Evolutionary conservation across 1,140 invertebrate species (phyloP).

Genomic region (Eulimnadia texana): DNA sequence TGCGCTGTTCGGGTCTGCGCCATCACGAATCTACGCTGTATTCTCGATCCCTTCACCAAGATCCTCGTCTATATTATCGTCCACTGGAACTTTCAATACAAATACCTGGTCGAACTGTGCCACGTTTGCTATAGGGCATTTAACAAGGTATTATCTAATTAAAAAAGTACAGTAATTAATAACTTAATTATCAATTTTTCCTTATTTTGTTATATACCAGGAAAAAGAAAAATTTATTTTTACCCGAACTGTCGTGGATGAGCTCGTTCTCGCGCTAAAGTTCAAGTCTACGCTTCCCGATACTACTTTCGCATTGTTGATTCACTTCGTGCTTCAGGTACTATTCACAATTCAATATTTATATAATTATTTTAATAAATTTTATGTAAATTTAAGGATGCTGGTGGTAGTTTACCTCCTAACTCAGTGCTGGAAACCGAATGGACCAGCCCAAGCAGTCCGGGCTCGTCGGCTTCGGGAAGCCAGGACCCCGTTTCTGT

Average conservation of each 20-base stretch:
- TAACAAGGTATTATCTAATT: slow-evolving; percentile 38
- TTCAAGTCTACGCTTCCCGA: slow-evolving; percentile 89
- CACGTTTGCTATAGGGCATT: slow-evolving; percentile 77
- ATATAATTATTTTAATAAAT: slow-evolving; percentile 11
- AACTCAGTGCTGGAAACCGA: slow-evolving; percentile 39
- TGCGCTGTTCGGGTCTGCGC: slow-evolving; percentile 29
- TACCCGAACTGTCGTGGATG: slow-evolving; percentile 76
- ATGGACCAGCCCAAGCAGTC: slow-evolving; percentile 6
- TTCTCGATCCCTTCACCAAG: slow-evolving; percentile 93
- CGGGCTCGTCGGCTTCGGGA: not conserved
- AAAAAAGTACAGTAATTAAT: slow-evolving; percentile 1
- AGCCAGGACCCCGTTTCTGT: slow-evolving; percentile 32
- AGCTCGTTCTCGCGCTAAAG: slow-evolving; percentile 86
- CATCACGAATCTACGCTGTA: slow-evolving; percentile 33
- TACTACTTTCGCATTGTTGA: slow-evolving; percentile 78
- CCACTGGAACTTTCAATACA: slow-evolving; percentile 53
- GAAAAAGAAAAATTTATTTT: slow-evolving; percentile 88
- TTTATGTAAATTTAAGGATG: slow-evolving; percentile 43
- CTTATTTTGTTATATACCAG: slow-evolving; percentile 28
- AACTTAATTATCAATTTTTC: slow-evolving; percentile 2
- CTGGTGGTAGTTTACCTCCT: slow-evolving; percentile 56
- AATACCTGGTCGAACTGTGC: slow-evolving; percentile 73
- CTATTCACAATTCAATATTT: slow-evolving; percentile 14
- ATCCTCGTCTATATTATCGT: slow-evolving; percentile 80
- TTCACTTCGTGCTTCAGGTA: slow-evolving; percentile 74